These are phyloP conservation scores for Baccha elongata DNA, from an alignment of 2,888 invertebrate species.

Conservation along the genomic window DNA sequence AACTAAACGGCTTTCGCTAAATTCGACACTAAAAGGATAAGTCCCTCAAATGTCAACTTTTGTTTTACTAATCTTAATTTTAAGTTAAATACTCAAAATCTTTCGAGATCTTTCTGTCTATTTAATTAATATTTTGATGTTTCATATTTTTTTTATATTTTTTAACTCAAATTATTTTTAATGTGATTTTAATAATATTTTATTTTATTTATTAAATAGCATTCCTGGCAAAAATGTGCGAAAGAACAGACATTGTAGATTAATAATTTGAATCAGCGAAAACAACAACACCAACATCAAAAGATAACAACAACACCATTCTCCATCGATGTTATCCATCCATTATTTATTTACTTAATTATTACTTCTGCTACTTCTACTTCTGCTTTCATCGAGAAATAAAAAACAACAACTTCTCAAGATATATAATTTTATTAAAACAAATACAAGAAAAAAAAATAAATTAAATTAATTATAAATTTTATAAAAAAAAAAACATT, in stretches of 20 bases:
- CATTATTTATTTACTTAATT: conserved; percentile 81
- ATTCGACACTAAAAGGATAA: conserved; percentile 56
- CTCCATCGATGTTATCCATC: conserved; percentile 82
- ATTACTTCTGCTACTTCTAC: conserved; percentile 80
- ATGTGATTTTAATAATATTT: conserved; percentile 59
- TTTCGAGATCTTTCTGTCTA: conserved; percentile 3
- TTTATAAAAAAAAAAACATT: conserved; percentile 69
- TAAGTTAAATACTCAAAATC: not conserved
- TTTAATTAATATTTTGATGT: conserved; percentile 12
- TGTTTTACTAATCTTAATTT: conserved; percentile 19
- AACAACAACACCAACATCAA: conserved; percentile 76
- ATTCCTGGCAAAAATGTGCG: conserved; percentile 94
- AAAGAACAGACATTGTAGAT: conserved; percentile 82
- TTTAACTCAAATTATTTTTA: conserved; percentile 18
- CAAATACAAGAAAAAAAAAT: conserved; percentile 67
- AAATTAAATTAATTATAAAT: conserved; percentile 63
- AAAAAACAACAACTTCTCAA: conserved; percentile 41
- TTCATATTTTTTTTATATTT: conserved; percentile 27
- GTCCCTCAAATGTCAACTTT: conserved; percentile 34
- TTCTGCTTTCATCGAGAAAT: conserved; percentile 72
- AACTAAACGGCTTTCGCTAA: conserved; percentile 52
- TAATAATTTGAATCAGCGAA: conserved; percentile 74
- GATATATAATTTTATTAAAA: conserved; percentile 54
- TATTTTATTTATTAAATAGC: conserved; percentile 84
- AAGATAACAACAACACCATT: conserved; percentile 78